Conservation (phyloP, 2,113 vertebrate genomes). For the Pedetes capensis region DNA sequence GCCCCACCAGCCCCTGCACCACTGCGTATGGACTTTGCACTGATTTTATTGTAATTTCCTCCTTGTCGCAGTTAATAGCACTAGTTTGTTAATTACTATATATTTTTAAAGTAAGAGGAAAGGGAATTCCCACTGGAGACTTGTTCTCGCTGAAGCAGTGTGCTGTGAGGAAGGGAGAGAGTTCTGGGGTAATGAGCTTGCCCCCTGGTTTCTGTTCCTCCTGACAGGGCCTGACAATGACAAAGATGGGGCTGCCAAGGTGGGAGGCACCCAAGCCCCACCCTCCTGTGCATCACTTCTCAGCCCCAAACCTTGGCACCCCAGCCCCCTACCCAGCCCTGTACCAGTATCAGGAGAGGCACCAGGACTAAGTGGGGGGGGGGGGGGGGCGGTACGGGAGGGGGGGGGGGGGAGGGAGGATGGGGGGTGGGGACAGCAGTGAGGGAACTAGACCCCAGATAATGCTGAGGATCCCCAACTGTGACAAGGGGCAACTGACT, state of each 20-base stretch:
- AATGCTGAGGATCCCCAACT: not conserved
- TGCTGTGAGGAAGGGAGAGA: slow-evolving; percentile 22
- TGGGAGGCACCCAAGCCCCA: not conserved
- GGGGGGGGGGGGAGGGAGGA: no score
- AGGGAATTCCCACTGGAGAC: slow-evolving; percentile 75
- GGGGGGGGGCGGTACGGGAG: no score
- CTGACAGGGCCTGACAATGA: not conserved
- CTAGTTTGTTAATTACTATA: slow-evolving; percentile 79
- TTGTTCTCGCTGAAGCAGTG: slow-evolving; percentile 55
- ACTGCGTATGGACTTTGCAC: slow-evolving; percentile 43
- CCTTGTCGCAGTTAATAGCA: slow-evolving; percentile 72
- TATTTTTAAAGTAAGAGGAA: slow-evolving; percentile 76
- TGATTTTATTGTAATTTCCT: slow-evolving; percentile 74
- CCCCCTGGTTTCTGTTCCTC: not conserved
- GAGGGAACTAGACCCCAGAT: not conserved
- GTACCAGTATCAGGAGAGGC: not conserved
- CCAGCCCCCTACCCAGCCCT: not conserved
- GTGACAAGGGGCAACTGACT: not conserved
- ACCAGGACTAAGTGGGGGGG: no score
- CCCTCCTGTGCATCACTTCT: not conserved
- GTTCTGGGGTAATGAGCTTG: not conserved
- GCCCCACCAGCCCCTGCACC: not conserved
- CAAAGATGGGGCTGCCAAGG: not conserved
- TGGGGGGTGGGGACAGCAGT: no score
- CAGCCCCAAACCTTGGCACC: not conserved